phyloP scores from a whole-genome alignment of 2,888 invertebrate genomes.

The Neria commutata region DNA sequence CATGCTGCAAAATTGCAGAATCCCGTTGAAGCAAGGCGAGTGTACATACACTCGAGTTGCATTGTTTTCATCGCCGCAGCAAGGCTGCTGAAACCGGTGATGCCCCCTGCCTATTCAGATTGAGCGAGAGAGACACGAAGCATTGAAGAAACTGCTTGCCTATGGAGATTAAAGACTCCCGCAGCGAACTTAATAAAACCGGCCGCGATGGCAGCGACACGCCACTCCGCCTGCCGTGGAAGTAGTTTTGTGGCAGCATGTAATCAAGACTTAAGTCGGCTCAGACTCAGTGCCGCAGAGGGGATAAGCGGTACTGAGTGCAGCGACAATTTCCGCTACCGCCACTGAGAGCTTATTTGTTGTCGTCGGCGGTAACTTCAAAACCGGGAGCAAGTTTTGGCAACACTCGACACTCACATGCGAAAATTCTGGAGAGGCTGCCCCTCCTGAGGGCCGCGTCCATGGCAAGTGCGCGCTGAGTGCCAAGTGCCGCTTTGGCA shows the following conservation, averaged over 20 bases:
- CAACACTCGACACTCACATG: background rate
- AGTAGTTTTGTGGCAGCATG: slow-evolving; percentile 38
- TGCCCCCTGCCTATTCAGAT: background rate
- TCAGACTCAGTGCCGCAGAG: too few relatives aligned
- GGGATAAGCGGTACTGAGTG: too few relatives aligned
- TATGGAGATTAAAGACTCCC: slow-evolving; percentile 59
- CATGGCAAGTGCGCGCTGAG: slow-evolving; percentile 10
- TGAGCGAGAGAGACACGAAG: too few relatives aligned
- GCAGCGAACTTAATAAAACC: slow-evolving; percentile 61
- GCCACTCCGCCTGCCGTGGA: too few relatives aligned
- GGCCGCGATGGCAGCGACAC: slow-evolving; percentile 21
- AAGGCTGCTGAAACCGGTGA: slow-evolving; percentile 31
- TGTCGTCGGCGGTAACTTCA: background rate
- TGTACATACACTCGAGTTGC: background rate
- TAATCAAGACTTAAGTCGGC: slow-evolving; percentile 49
- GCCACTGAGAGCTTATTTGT: too few relatives aligned
- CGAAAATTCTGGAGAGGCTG: background rate
- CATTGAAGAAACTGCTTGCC: background rate
- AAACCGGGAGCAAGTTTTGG: background rate
- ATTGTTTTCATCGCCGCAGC: slow-evolving; percentile 19
- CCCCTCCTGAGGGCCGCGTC: background rate
- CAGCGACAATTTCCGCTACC: too few relatives aligned
- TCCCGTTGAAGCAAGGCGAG: background rate
- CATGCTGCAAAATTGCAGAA: slow-evolving; percentile 46
- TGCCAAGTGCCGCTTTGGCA: slow-evolving; percentile 9